Evolutionary conservation across 2,888 invertebrate genomes (phyloP).

Genomic region (Trissonchulus sp.): DNA sequence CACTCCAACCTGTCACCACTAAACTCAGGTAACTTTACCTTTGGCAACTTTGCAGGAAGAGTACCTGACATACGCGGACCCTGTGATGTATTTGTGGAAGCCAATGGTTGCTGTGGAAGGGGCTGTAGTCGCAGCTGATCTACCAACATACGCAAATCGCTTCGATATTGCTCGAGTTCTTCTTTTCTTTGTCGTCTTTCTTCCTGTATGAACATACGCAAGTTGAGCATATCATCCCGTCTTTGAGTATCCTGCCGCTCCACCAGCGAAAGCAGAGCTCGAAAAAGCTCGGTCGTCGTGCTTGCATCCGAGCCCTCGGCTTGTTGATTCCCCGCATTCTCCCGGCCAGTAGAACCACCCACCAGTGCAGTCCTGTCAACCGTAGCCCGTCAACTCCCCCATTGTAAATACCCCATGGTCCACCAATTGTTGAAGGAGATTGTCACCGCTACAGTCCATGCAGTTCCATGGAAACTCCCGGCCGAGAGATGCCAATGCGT

Average conservation of each 20-base stretch:
- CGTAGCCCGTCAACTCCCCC: not conserved
- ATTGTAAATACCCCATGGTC: not conserved
- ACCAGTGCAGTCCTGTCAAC: not conserved
- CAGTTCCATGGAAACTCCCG: constrained; percentile 1
- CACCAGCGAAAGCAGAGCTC: not conserved
- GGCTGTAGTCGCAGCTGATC: not conserved
- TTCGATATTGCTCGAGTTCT: not conserved
- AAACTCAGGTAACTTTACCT: not conserved
- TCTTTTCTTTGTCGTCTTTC: not conserved
- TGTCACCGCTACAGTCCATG: not conserved
- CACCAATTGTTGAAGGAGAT: constrained; percentile 14
- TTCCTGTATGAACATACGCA: not conserved
- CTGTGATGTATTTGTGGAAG: not conserved
- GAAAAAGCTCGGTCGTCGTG: not conserved
- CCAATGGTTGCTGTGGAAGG: not conserved
- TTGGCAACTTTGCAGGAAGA: not conserved
- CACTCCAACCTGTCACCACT: constrained; percentile 7
- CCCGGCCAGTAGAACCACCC: not conserved
- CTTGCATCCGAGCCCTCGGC: not conserved
- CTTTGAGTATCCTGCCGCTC: not conserved
- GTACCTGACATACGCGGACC: not conserved
- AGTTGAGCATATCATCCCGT: not conserved
- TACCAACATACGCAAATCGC: not conserved
- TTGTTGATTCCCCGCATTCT: not conserved
- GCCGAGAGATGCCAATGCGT: not conserved